phyloP scores from a whole-genome alignment of 2,113 vertebrate species.

The Albula goreensis region DNA sequence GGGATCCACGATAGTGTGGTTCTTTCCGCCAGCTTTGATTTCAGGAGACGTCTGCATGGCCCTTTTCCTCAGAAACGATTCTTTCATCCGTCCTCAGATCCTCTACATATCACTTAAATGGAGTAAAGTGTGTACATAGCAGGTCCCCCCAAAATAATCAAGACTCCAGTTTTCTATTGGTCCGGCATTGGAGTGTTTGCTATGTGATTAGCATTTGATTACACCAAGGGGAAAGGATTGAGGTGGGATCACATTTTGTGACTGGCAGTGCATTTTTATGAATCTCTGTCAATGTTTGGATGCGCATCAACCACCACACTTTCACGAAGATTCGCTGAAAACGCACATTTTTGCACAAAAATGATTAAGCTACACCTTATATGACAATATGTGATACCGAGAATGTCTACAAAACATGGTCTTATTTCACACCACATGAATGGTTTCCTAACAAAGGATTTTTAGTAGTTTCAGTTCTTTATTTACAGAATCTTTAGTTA shows the following conservation, averaged over 20 bases:
- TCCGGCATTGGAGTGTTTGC: slow-evolving; percentile 23
- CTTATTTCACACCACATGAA: too few relatives aligned
- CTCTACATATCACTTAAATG: slow-evolving; percentile 22
- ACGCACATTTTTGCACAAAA: background rate
- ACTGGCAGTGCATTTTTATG: background rate
- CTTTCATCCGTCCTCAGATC: slow-evolving; percentile 10
- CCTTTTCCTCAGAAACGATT: slow-evolving; percentile 11
- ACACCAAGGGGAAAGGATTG: slow-evolving; percentile 16
- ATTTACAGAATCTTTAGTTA: too few relatives aligned
- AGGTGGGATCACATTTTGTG: background rate
- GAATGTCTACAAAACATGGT: background rate
- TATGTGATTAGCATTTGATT: slow-evolving; percentile 35
- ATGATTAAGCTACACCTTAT: background rate
- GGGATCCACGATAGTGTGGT: slow-evolving; percentile 30
- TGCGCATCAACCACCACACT: background rate
- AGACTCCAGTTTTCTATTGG: slow-evolving; percentile 31
- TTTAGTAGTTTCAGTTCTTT: too few relatives aligned
- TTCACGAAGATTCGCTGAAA: background rate
- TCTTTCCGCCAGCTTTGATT: background rate
- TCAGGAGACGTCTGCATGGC: slow-evolving; percentile 51
- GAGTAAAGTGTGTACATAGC: slow-evolving; percentile 26
- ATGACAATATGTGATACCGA: background rate
- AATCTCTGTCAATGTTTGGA: background rate
- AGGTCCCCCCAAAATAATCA: slow-evolving; percentile 21
- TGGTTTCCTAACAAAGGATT: too few relatives aligned